Percentiles rank a stretch among this genome's conserved stretches.
Conservation (phyloP, 2,113 vertebrate genomes). For the Bubalus kerabau region DNA sequence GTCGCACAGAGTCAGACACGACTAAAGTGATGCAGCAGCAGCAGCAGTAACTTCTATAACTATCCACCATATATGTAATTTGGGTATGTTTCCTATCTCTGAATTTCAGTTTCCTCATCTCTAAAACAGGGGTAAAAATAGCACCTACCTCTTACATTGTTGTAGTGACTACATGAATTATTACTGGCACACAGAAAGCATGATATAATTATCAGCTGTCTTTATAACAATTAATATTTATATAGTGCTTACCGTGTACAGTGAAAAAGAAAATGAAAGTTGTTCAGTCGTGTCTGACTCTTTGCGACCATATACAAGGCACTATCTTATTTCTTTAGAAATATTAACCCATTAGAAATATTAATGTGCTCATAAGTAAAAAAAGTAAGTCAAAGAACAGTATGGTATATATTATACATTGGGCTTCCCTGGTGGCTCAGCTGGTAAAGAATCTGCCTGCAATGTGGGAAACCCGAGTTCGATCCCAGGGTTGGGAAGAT, state of each 20-base stretch:
- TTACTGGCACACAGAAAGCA: not conserved
- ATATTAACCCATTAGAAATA: not conserved
- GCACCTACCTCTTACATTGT: not conserved
- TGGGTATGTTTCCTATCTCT: not conserved
- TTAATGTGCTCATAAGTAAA: not conserved
- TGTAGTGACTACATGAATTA: not conserved
- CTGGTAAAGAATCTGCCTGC: not conserved
- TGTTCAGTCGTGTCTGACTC: not conserved
- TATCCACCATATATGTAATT: not conserved
- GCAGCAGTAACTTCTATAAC: not conserved
- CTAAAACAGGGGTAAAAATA: not conserved
- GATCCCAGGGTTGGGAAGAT: not conserved
- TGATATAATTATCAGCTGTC: not conserved
- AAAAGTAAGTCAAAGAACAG: conserved; percentile 5
- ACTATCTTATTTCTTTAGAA: not conserved
- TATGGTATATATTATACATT: not conserved
- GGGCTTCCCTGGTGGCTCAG: not conserved
- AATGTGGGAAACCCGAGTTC: not conserved
- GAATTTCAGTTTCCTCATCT: not conserved
- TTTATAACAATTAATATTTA: not conserved
- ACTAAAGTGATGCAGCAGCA: too few relatives aligned
- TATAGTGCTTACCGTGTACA: not conserved
- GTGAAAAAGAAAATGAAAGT: not conserved
- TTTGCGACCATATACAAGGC: not conserved
- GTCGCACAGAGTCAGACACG: too few relatives aligned